Base-by-base conservation (phyloP, 1,140 invertebrate species). In the Potamilus streckersoni region DNA sequence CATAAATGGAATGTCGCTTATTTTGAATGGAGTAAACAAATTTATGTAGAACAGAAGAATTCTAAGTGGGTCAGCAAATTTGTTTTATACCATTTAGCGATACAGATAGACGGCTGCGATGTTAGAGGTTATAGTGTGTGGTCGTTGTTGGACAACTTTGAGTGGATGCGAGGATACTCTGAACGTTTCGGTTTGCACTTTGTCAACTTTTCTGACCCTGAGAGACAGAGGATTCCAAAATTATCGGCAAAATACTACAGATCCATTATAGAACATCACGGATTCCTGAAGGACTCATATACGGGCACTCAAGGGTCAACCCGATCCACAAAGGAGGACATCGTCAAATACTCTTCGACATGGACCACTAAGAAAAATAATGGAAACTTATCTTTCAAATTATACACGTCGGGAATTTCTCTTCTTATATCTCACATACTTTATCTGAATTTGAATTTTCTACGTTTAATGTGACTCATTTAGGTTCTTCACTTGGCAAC, bases 131-230 rank as follows among this genome's bases (percentile, higher is more conserved):
- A 95, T 83, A 92, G 93, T 0, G 90, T 92, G 62, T 96, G 95
- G 94, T 94, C 93, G 79, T 85, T 96, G 0, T 87, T 95, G 77
- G 95, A 96, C 78, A 95, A 95, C 85, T 95, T 95, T 86, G 95
- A 96, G 89, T 96, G 95, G 94, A 83, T 85, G 0, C 81, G 79
- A 20, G 90, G 90, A n/a, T 91, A 90, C 79, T 82, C 79, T 11
- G 89, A 93, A 79, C 93, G 92, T 78, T 96, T 95, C 87, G 95
- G 95, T 2, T 83, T 96, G 0, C 93, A 94, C 80, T 90, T 92
- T 38, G 94, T 96, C 1, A 92, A 96, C 85, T 96, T 95, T 82
- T 90, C 89, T 6, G 91, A 93, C 79, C 92, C 93, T 1, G 85
- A 93, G 8, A 91, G 92, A 79, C 92, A 91, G 2, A 91, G 95